phyloP scores from a whole-genome alignment of 1,140 invertebrate genomes.

The Ruditapes philippinarum region DNA sequence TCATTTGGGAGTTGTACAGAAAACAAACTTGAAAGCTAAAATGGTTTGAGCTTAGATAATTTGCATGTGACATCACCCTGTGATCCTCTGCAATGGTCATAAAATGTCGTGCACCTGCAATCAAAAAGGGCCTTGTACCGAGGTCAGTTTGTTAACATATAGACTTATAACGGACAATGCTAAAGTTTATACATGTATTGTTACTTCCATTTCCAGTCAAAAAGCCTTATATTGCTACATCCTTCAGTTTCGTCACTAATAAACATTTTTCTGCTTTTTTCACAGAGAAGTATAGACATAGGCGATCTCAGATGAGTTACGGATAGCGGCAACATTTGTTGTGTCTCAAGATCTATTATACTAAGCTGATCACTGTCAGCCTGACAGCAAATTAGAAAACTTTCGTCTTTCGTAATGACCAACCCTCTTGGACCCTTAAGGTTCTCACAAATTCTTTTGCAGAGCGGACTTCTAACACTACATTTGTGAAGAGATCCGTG shows the following conservation, averaged over 20 bases:
- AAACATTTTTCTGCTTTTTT: background rate
- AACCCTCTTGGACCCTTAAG: background rate
- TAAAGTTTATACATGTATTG: too few species aligned
- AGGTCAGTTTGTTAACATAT: too few species aligned
- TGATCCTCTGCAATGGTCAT: too few species aligned
- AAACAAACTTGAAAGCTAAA: too few species aligned
- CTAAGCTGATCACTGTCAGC: background rate
- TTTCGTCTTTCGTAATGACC: background rate
- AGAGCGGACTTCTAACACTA: background rate
- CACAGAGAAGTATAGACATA: background rate
- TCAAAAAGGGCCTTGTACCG: too few species aligned
- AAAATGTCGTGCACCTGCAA: too few species aligned
- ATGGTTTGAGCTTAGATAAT: too few species aligned
- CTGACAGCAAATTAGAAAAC: background rate
- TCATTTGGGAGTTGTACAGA: too few species aligned
- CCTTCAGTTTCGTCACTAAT: background rate
- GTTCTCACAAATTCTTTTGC: background rate
- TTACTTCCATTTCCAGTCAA: too few species aligned
- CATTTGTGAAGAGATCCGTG: background rate
- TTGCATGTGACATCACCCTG: too few species aligned
- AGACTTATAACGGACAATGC: too few species aligned
- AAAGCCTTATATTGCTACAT: too few species aligned
- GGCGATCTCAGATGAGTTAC: background rate
- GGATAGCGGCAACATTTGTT: background rate
- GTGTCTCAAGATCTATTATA: background rate